These are phyloP conservation scores for Chalcis sispes DNA, from an alignment of 2,888 invertebrate genomes.

Conservation along the genomic window DNA sequence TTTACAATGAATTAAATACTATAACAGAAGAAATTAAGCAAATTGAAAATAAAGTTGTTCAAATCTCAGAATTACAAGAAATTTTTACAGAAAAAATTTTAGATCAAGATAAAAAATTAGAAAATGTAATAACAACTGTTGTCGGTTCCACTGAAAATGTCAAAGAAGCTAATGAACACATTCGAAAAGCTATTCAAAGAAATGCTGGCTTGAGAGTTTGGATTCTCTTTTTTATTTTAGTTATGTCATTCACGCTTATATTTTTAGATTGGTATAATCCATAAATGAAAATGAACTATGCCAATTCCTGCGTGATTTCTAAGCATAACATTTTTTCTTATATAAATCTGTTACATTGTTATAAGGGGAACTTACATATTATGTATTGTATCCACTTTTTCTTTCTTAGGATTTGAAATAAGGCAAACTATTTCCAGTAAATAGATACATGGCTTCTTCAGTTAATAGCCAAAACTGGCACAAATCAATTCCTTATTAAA, in stretches of 20 bases:
- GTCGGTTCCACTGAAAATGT: conserved; percentile 96
- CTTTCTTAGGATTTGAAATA: too few species aligned
- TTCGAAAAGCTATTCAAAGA: conserved; percentile 96
- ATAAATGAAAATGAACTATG: too few species aligned
- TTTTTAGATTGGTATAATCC: conserved; percentile 99
- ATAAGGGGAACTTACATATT: too few species aligned
- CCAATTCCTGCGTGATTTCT: too few species aligned
- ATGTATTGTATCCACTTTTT: too few species aligned
- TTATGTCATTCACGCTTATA: conserved; percentile 95
- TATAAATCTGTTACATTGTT: too few species aligned
- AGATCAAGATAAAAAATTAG: conserved; percentile 95
- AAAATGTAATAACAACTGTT: conserved; percentile 91
- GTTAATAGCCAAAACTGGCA: too few species aligned
- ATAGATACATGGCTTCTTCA: too few species aligned
- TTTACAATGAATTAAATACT: conserved; percentile 91
- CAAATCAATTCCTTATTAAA: too few species aligned
- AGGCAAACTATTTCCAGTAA: too few species aligned
- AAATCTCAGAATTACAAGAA: conserved; percentile 96
- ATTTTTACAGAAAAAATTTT: conserved; percentile 97
- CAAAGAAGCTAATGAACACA: conserved; percentile 97
- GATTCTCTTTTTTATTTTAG: conserved; percentile 95
- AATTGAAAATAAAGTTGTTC: conserved; percentile 94
- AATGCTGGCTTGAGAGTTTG: conserved; percentile 97
- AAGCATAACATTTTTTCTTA: too few species aligned
- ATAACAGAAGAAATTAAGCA: conserved; percentile 93